Percentiles rank a stretch among this genome's conserved stretches.
Conservation (phyloP, 2,797 vertebrate genomes). For the Petrocephalus schoutedeni region DNA sequence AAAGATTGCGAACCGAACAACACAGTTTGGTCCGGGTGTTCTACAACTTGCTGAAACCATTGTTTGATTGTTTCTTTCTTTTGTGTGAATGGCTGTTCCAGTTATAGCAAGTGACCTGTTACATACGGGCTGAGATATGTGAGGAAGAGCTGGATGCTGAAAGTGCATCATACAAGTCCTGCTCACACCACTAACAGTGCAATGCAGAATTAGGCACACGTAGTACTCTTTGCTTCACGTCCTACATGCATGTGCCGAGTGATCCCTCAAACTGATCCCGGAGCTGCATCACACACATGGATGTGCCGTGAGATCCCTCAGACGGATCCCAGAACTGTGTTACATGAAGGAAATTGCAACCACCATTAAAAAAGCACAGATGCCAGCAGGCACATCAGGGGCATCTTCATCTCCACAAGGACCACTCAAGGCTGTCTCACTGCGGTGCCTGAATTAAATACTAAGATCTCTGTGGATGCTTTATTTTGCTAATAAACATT, state of each 20-base stretch:
- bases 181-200: neutral
- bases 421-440: neutral
- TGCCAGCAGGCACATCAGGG: neutral
- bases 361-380: neutral
- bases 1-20: neutral
- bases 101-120: neutral
- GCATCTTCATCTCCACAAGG: neutral
- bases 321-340: neutral
- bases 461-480: neutral
- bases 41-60: neutral
- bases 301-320: neutral
- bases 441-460: neutral
- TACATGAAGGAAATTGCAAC: neutral
- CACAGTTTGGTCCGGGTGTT: neutral
- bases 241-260: neutral
- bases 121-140: neutral
- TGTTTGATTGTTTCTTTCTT: neutral
- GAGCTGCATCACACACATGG: neutral
- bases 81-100: neutral
- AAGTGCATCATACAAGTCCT: neutral
- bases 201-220: too few species aligned
- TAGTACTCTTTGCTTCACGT: too few species aligned
- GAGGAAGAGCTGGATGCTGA: neutral
- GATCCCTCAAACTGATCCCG: neutral
- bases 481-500: neutral